phyloP scores from a whole-genome alignment of 2,888 invertebrate genomes.

The Escarpia spicata region DNA sequence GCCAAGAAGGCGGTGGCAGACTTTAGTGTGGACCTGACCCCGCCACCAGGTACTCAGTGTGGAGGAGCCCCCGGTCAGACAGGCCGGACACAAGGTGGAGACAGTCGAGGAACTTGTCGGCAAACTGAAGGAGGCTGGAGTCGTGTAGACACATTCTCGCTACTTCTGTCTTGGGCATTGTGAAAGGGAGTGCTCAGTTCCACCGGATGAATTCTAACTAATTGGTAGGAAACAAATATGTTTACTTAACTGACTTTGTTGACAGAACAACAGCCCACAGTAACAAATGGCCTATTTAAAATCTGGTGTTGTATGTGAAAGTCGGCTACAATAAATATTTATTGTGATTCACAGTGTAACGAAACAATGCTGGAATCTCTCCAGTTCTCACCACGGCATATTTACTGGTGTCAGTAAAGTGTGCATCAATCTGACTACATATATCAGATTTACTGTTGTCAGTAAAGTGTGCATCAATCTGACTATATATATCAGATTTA shows the following conservation, averaged over 20 bases:
- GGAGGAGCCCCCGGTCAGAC: slow-evolving; percentile 93
- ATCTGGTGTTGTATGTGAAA: no score
- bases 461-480: no score
- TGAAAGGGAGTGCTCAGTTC: not conserved
- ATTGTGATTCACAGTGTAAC: no score
- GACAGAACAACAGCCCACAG: no score
- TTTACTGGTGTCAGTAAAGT: no score
- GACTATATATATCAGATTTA: no score
- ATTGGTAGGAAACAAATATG: not conserved
- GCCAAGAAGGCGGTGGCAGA: slow-evolving; percentile 90
- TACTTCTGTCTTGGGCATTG: not conserved
- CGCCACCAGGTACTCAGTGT: slow-evolving; percentile 87
- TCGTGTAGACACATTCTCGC: slow-evolving; percentile 41
- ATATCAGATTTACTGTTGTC: no score
- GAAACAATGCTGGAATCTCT: no score
- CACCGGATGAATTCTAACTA: not conserved
- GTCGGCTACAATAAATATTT: no score
- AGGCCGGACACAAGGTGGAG: slow-evolving; percentile 68
- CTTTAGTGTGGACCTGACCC: slow-evolving; percentile 87
- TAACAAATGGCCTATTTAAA: no score
- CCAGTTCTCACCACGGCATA: no score
- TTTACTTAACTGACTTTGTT: not conserved
- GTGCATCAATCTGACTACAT: no score
- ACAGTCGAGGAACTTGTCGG: slow-evolving; percentile 87
- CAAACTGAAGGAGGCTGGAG: slow-evolving; percentile 83